Evolutionary conservation across 2,113 vertebrate species (phyloP), one percentile per base, ranked within the genome.

Genomic region (Gobiocypris rarus): DNA sequence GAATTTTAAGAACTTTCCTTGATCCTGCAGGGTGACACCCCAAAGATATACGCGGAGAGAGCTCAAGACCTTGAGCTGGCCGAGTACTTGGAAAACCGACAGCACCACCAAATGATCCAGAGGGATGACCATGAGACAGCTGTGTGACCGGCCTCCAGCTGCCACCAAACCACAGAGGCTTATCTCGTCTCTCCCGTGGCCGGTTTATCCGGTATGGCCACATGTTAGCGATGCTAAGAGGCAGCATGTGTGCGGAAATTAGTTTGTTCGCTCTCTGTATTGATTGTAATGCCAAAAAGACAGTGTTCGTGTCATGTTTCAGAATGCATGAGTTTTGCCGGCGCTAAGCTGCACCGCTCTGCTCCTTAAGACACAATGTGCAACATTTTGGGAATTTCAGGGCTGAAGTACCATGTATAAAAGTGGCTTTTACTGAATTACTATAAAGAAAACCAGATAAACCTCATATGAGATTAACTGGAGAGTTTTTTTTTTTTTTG

Each of bases 81-180:
- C 2, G 95, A 94, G 61, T 97, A 97, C 91, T 92, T 97, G 90
- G 96, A 96, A 89, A 96, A 95, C 91, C 92, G 93, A 80, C 96
- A 96, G 93, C 96, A 97, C 89, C 95, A 95, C 91, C 96, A 97
- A 92, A 96, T 96, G 95, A 94, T 96, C 88, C 96, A 96, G 84
- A 89, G 95, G 22, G 96, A 97, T 80, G 95, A 97, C 90, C 96
- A 97, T 81, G 96, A 97, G 93, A 97, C 96, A 0, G 94, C 95
- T 0, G 96, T 97, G 91, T 91, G 87, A 89, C 24, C 28, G 11
- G 15, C 38, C 6, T 2, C n/a, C 41, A 4, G 41, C 59, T 41
- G 24, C 52, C 67, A 54, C 26, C 17, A 48, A 83, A 41, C 75
- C 74, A 34, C 75, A 26, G 34, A 76, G 19, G 52, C 74, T 34